Evolutionary conservation across 2,113 vertebrate genomes (phyloP).

Genomic region (Aphyosemion australe): DNA sequence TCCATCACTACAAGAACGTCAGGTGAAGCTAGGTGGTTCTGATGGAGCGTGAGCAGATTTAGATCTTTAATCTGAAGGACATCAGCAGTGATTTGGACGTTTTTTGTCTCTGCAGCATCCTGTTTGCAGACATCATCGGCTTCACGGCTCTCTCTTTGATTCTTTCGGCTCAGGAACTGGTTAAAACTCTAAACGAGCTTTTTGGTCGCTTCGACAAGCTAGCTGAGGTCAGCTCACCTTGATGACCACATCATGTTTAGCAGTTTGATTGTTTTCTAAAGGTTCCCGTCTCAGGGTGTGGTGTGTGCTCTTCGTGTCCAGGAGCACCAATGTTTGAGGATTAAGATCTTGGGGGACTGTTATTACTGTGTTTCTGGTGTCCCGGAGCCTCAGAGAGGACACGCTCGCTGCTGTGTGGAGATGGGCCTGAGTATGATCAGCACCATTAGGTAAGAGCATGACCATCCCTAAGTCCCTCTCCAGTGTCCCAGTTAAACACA

Average conservation of each 20-base stretch:
- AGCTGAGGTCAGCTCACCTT: slow-evolving; percentile 84
- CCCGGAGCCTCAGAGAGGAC: slow-evolving; percentile 89
- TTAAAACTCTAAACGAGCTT: slow-evolving; percentile 90
- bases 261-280: no score
- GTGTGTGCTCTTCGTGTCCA: slow-evolving; percentile 1
- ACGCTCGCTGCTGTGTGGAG: slow-evolving; percentile 91
- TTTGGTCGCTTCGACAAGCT: slow-evolving; percentile 91
- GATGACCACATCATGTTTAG: neutral
- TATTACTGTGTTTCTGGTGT: slow-evolving; percentile 93
- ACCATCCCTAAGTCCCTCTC: neutral
- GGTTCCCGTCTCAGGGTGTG: neutral
- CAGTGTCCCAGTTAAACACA: neutral
- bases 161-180: slow-evolving; percentile 89
- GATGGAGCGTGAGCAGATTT: neutral
- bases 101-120: slow-evolving; percentile 19
- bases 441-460: slow-evolving; percentile 85
- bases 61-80: neutral
- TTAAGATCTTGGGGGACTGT: slow-evolving; percentile 92
- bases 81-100: neutral
- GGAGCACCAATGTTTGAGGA: slow-evolving; percentile 87
- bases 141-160: slow-evolving; percentile 91
- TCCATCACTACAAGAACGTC: slow-evolving; percentile 74
- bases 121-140: slow-evolving; percentile 86
- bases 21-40: slow-evolving; percentile 47
- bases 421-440: slow-evolving; percentile 95